A percentile compares a stretch with the other conserved stretches of the same genome.
Conservation (phyloP, 1,140 invertebrate species). For the Pseudachorutes palmiensis region DNA sequence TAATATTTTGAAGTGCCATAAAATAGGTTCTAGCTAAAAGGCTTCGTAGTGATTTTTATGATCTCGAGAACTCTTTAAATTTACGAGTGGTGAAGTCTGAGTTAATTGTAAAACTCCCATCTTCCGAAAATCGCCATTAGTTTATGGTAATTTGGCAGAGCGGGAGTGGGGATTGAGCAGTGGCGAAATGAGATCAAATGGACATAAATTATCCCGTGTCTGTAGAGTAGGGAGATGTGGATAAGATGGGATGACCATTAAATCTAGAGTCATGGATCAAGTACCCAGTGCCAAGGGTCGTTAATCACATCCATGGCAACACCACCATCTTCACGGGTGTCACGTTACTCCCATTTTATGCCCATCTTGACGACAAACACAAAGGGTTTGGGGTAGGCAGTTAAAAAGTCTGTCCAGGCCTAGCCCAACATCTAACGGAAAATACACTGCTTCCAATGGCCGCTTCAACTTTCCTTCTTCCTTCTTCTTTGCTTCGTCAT, state of each 20-base stretch:
- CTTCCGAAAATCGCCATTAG: neutral
- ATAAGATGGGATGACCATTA: too few species aligned
- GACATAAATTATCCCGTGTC: neutral
- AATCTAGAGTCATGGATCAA: too few species aligned
- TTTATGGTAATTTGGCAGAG: neutral
- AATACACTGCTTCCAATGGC: neutral
- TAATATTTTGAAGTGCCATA: too few species aligned
- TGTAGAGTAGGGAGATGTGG: neutral
- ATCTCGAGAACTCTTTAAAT: neutral
- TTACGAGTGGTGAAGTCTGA: neutral
- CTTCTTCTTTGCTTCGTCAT: neutral
- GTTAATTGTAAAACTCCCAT: slow-evolving; percentile 3
- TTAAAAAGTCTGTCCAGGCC: neutral
- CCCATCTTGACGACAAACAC: slow-evolving; percentile 1
- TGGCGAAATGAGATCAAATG: too few species aligned
- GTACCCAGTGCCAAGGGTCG: neutral
- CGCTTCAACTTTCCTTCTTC: neutral
- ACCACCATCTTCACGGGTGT: neutral
- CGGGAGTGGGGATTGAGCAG: neutral
- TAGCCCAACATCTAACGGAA: neutral
- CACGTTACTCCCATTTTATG: neutral
- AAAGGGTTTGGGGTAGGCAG: neutral
- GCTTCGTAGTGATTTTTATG: slow-evolving; percentile 13
- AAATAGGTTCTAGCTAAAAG: too few species aligned
- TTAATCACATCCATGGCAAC: neutral